Evolutionary conservation across 2,113 vertebrate species (phyloP), one percentile per base, ranked within the genome.

Genomic region (Serilophus lunatus): DNA sequence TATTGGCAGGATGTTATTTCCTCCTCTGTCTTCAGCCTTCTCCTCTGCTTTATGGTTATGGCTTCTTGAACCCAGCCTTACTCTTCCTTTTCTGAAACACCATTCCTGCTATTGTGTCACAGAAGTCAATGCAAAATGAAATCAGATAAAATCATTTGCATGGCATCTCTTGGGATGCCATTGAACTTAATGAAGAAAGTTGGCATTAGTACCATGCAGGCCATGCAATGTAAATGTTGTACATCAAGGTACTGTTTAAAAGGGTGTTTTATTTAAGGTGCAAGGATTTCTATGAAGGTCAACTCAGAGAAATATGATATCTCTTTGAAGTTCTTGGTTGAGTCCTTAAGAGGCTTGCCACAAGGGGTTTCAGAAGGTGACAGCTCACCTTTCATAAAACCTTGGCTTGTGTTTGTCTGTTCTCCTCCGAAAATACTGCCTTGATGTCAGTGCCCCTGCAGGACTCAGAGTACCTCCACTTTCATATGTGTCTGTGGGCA

Each of bases 401-500:
- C 33, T 36, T 78, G 36, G 29, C 18, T 77, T 6, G 18, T 19
- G 11, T 66, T 86, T 70, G 42, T 65, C 66, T 69, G 24, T 71
- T 78, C n/a, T 72, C 4, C 24, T 17, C 24, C 0, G 0, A 29
- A 60, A 88, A 60, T 44, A 22, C 64, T 77, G 26, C 26, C 33
- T 31, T 63, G 54, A 40, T 87, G 65, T 78, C 56, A 57, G 64
- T 77, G 49, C 29, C 3, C 15, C 12, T 38, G 19, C 22, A 24
- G 79, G 40, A 54, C 33, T 38, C 33, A 0, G 23, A 3, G 23
- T 61, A 35, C 25, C 61, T 50, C 79, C 0, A 0, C 28, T 49
- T 66, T 50, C 2, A 1, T n/a, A 11, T 76, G 49, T 78, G 22
- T 63, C 40, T n/a, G 2, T 38, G 57, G 49, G 17, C 36, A 47